Conservation (phyloP, 2,888 invertebrate species). For the Drosophila austrosaltans region DNA sequence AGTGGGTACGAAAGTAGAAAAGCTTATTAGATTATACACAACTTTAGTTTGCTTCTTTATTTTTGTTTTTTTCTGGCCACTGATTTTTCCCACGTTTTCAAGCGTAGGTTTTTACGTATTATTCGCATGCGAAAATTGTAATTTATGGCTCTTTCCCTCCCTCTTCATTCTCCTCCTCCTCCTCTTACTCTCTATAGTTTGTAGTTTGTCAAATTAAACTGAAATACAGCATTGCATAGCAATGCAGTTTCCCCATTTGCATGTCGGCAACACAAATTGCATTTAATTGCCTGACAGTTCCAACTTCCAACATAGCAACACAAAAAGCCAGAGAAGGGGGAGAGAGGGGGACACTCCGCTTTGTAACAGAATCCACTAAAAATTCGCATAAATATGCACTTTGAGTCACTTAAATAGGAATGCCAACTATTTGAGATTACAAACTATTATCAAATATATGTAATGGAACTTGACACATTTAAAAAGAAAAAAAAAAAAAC, state of each 20-base stretch:
- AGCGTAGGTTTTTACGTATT: background rate
- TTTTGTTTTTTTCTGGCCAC: constrained; percentile 4
- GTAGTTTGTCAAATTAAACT: constrained; percentile 60
- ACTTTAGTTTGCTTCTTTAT: background rate
- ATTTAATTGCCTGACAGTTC: constrained; percentile 66
- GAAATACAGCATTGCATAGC: constrained; percentile 40
- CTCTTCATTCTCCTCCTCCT: constrained; percentile 37
- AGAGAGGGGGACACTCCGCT: constrained; percentile 16
- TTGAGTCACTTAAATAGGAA: background rate
- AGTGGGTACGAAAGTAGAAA: background rate
- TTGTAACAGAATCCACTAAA: constrained; percentile 27
- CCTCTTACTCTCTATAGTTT: constrained; percentile 47
- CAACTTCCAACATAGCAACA: constrained; percentile 26
- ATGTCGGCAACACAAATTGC: constrained; percentile 55
- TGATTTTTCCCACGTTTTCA: constrained; percentile 28
- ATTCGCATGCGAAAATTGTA: background rate
- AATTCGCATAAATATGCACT: constrained; percentile 22
- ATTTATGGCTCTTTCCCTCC: background rate
- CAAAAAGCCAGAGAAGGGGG: background rate
- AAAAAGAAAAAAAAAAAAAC: no score
- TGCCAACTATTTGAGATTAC: background rate
- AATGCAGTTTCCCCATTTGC: constrained; percentile 43
- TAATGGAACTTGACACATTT: no score
- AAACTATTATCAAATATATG: background rate
- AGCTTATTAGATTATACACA: background rate